phyloP scores from a whole-genome alignment of 2,113 vertebrate genomes.

The Apteryx mantelli region DNA sequence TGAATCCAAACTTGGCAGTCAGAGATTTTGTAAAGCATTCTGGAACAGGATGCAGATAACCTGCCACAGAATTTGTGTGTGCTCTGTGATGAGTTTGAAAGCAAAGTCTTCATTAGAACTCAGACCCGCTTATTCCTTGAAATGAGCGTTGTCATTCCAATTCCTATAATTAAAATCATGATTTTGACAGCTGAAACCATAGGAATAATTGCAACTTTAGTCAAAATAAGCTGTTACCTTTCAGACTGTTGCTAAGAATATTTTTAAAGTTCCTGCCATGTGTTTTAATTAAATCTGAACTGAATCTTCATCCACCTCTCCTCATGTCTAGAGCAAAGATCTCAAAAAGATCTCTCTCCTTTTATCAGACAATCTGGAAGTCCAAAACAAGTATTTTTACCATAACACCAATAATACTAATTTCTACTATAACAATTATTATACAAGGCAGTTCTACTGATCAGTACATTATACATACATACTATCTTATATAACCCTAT shows the following conservation, averaged over 20 bases:
- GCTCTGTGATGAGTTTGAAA: slow-evolving; percentile 21
- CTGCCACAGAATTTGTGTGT: slow-evolving; percentile 10
- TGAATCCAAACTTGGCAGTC: slow-evolving; percentile 26
- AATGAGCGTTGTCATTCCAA: slow-evolving; percentile 15
- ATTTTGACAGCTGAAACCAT: slow-evolving; percentile 26
- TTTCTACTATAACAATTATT: neutral
- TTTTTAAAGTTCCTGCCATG: neutral
- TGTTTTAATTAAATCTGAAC: slow-evolving; percentile 3
- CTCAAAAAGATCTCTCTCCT: neutral
- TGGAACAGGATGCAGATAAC: slow-evolving; percentile 28
- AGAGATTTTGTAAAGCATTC: slow-evolving; percentile 8
- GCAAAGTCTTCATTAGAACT: slow-evolving; percentile 21
- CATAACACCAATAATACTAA: neutral
- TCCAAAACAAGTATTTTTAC: neutral
- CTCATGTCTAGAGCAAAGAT: slow-evolving; percentile 43
- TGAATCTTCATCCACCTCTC: neutral
- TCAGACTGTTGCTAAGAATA: slow-evolving; percentile 1
- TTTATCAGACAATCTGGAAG: neutral
- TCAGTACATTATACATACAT: accelerated
- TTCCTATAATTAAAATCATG: slow-evolving; percentile 55
- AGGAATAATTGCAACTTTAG: slow-evolving; percentile 38
- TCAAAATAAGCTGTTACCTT: slow-evolving; percentile 15
- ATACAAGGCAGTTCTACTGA: neutral
- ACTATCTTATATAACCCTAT: neutral
- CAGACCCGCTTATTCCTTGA: slow-evolving; percentile 6